Evolutionary conservation across 2,888 invertebrate genomes (phyloP).

Genomic region (Steinernema scapterisci): DNA sequence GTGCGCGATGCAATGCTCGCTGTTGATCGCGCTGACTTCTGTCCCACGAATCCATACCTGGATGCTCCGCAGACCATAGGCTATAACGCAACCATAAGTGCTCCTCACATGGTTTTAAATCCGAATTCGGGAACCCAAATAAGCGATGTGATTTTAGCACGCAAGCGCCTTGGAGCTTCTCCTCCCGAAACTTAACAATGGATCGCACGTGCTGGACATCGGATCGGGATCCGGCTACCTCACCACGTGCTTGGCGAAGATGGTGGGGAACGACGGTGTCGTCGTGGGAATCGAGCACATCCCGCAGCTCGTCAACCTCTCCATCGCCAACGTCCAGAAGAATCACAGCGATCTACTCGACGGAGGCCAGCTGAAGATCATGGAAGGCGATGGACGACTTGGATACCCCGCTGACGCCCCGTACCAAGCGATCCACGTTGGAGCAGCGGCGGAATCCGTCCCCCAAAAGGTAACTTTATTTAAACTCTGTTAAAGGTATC

Average conservation of each 20-base stretch:
- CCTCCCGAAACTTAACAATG: constrained; percentile 78
- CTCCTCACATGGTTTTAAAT: constrained; percentile 82
- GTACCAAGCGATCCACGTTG: constrained; percentile 84
- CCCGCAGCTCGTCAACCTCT: constrained; percentile 78
- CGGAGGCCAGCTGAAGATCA: constrained; percentile 73
- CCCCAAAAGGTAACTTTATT: constrained; percentile 68
- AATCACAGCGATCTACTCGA: constrained; percentile 78
- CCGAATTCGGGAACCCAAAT: too few relatives aligned
- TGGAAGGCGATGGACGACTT: constrained; percentile 86
- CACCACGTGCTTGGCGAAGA: constrained; percentile 85
- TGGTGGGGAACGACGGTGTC: constrained; percentile 77
- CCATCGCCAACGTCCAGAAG: constrained; percentile 78
- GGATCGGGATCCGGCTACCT: constrained; percentile 93
- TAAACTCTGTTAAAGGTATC: not conserved
- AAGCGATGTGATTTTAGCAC: constrained; percentile 73
- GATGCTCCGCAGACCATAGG: constrained; percentile 90
- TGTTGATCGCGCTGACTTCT: constrained; percentile 84
- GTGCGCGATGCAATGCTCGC: constrained; percentile 82
- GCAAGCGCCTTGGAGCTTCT: constrained; percentile 87
- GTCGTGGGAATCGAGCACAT: constrained; percentile 91
- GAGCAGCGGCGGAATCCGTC: constrained; percentile 67
- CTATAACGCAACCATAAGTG: constrained; percentile 90
- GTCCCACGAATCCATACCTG: constrained; percentile 77
- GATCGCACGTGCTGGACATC: constrained; percentile 80
- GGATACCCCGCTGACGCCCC: constrained; percentile 80